Base-by-base conservation (phyloP, 2,797 vertebrate genomes). In the Peromyscus aztecus region DNA sequence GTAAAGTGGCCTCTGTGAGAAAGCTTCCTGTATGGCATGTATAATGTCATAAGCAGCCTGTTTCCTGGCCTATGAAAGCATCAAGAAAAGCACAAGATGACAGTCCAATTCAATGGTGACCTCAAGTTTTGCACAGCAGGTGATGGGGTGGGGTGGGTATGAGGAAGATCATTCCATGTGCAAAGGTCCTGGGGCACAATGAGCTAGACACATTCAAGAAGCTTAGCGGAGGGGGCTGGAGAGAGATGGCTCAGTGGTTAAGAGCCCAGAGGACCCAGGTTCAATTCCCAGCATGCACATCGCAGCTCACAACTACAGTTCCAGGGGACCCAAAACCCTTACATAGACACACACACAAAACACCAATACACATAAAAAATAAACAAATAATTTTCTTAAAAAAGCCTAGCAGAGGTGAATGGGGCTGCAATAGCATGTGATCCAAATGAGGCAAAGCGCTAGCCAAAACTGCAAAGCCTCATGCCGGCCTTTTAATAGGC, bases 141-240 rank as follows among this genome's bases (percentile, higher is more conserved):
- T 29, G 71, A 23, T 11, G 17, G 9, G 17, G 6, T 59, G 37
- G 43, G 9, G 31, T 24, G 14, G 19, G 43, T 2, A 69, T 10
- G 27, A 85, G 2, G 67, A 95, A 91, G 55, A 69, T 24, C 63
- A 73, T 29, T 77, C 31, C 14, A 61, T 34, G 16, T 31, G 57
- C 85, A 96, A 94, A 95, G 65, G 93, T 34, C 46, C 67, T 59
- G 71, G 77, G 88, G 77, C 67, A 96, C 88, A 84, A 49, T 43
- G 75, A 46, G 31, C 75, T 46, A 37, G 43, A 55, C 40, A 23
- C 55, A 92, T 31, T 76, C 23, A 43, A 27, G 37, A 92, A 59
- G 92, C 29, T 55, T 17, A 90, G 82, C 2, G 31, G 71, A 73
- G 37, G 3, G 59, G 23, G 43, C 14, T 92, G 12, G 40, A 40